Base-by-base conservation (phyloP, 2,113 vertebrate species). In the Proterorhinus semilunaris region DNA sequence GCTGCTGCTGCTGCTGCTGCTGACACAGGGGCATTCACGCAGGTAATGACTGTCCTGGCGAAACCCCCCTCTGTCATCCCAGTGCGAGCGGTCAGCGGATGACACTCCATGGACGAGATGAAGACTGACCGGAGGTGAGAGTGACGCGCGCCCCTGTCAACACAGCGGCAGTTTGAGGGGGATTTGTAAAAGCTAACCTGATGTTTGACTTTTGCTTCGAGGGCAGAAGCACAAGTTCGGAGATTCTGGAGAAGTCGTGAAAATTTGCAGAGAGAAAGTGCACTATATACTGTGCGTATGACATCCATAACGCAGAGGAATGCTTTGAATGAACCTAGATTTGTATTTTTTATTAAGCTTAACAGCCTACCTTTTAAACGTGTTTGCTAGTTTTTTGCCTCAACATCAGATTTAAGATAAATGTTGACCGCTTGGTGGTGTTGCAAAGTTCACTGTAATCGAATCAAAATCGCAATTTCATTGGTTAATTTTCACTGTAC, bases 1-100 rank as follows among this genome's bases (percentile, higher is more conserved):
- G 7, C 2, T 86, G 89, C 88, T 91, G 89, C 88, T 91, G 7
- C 2, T 86, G 89, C 88, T 91, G 89, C 88, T 91, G 89, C 88
- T 91, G 89, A 91, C 83, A 65, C 80, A 65, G 58, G 79, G 76
- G 69, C 76, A 83, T 87, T 87, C 63, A 64, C 27, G 4, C 75
- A 4, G 61, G 78, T 89, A 90, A 90, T 83, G 79, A 88, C 71
- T 46, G 72, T 58, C 17, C 74, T 79, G 66, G 71, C 65, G 85
- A 88, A 90, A 80, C 70, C 78, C 83, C 73, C 83, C 36, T 55
- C 53, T 55, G 79, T 91, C 91, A 92, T 90, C 88, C 78, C 62
- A 67, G 87, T 86, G 76, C 82, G 69, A 58, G 83, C 15, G 49
- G 81, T 87, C 78, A 66, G 85, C 75, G 71, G 71, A 82, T 71